Evolutionary conservation across 53 echinoderm and acorn worm species (phyloP).

Genomic region (Echinometra lucunter): DNA sequence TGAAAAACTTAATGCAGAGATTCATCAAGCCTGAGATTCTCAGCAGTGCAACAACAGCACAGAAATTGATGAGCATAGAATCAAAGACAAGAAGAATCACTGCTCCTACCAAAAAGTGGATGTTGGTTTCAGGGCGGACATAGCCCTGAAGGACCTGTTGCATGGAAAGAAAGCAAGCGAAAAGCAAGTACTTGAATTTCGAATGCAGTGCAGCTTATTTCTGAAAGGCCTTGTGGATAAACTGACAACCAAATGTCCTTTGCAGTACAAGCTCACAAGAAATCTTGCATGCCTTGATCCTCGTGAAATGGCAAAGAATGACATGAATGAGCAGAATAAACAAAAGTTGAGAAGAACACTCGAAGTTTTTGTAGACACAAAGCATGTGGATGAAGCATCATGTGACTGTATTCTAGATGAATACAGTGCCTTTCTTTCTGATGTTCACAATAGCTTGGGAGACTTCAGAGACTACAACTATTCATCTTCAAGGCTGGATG

Average conservation of each 20-base stretch:
- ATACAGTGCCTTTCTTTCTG: slow-evolving; percentile 58
- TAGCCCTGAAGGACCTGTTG: background rate
- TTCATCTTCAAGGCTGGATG: slow-evolving; percentile 22
- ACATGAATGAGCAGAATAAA: slow-evolving; percentile 46
- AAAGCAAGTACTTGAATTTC: slow-evolving; percentile 36
- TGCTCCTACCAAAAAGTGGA: slow-evolving; percentile 46
- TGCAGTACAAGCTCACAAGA: background rate
- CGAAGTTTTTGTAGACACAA: slow-evolving; percentile 62
- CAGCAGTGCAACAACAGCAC: background rate
- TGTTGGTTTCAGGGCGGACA: slow-evolving; percentile 44
- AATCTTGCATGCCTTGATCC: slow-evolving; percentile 18
- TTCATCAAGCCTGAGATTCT: slow-evolving; percentile 46
- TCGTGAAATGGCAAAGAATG: slow-evolving; percentile 56
- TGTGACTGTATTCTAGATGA: slow-evolving; percentile 65
- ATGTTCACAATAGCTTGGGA: slow-evolving; percentile 36
- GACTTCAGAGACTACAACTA: slow-evolving; percentile 62
- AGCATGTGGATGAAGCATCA: slow-evolving; percentile 49
- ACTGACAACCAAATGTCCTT: slow-evolving; percentile 12
- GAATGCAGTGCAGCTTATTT: slow-evolving; percentile 47
- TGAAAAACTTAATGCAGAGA: slow-evolving; percentile 34
- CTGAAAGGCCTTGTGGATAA: slow-evolving; percentile 37
- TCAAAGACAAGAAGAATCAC: slow-evolving; percentile 58
- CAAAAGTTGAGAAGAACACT: slow-evolving; percentile 51
- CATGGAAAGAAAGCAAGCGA: background rate
- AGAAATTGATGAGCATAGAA: slow-evolving; percentile 55